Evolutionary conservation across 2,888 invertebrate genomes (phyloP).

Genomic region (Tubiluchus corallicola): DNA sequence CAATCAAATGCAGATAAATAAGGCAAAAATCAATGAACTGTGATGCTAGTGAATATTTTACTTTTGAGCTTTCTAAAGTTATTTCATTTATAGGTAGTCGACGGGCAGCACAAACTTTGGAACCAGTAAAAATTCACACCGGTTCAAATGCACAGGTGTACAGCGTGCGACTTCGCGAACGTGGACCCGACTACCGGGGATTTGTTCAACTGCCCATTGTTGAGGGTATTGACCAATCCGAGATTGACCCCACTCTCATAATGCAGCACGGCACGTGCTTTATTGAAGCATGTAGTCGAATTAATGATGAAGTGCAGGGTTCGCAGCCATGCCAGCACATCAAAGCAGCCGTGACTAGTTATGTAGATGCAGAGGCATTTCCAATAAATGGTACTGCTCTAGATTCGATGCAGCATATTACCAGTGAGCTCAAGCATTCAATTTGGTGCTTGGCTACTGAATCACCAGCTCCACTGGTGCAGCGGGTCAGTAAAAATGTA

Average conservation of each 20-base stretch:
- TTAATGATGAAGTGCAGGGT: conserved; percentile 8
- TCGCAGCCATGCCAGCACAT: conserved; percentile 39
- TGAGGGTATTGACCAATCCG: conserved; percentile 14
- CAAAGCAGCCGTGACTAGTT: conserved; percentile 42
- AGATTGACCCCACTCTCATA: conserved; percentile 20
- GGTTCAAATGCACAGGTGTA: conserved; percentile 39
- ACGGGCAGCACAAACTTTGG: no score
- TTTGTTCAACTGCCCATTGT: conserved; percentile 42
- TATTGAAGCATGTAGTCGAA: conserved; percentile 34
- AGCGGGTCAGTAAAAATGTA: conserved; percentile 46
- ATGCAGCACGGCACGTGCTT: conserved; percentile 36
- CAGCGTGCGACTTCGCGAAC: conserved; percentile 47
- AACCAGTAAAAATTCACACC: conserved; percentile 44
- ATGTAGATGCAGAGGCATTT: conserved; percentile 40
- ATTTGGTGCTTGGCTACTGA: conserved; percentile 41
- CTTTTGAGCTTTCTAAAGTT: no score
- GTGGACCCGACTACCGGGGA: conserved; percentile 47
- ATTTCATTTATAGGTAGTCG: no score
- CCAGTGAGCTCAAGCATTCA: conserved; percentile 39
- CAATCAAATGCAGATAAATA: conserved; percentile 33
- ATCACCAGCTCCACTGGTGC: conserved; percentile 42
- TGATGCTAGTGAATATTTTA: no score
- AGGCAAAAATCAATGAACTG: conserved; percentile 35
- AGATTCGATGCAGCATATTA: conserved; percentile 38
- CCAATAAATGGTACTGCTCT: conserved; percentile 41